Conservation (phyloP, 2,888 invertebrate genomes). For the Homarus gammarus region DNA sequence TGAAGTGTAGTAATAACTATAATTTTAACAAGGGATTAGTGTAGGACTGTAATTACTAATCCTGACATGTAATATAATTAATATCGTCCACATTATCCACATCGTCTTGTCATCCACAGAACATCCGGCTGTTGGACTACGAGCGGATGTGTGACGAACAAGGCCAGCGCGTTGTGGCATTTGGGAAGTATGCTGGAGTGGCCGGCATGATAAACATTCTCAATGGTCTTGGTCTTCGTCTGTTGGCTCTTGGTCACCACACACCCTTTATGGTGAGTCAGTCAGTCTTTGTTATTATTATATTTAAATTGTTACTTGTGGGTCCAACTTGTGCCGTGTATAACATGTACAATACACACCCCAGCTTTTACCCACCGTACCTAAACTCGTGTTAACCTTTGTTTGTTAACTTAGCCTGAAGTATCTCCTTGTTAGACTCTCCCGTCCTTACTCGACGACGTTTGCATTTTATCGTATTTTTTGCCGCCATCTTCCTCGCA, state of each 20-base stretch:
- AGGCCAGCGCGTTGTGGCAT: conserved; percentile 96
- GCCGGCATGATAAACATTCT: conserved; percentile 99
- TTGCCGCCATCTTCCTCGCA: no score
- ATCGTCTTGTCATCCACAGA: conserved; percentile 81
- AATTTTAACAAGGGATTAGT: neutral
- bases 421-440: no score
- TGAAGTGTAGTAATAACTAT: neutral
- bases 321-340: no score
- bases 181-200: conserved; percentile 98
- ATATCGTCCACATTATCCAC: neutral
- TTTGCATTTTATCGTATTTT: no score
- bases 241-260: conserved; percentile 97
- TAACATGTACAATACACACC: no score
- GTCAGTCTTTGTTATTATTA: no score
- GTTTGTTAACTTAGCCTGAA: no score
- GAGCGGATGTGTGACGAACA: conserved; percentile 95
- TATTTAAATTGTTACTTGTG: no score
- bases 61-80: neutral
- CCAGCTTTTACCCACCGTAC: no score
- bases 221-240: conserved; percentile 95
- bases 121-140: conserved; percentile 97
- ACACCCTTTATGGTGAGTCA: conserved; percentile 96
- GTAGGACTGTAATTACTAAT: neutral
- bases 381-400: no score
- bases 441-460: no score